Conservation (phyloP, 2,113 vertebrate genomes). For the Syngnathus scovelli region DNA sequence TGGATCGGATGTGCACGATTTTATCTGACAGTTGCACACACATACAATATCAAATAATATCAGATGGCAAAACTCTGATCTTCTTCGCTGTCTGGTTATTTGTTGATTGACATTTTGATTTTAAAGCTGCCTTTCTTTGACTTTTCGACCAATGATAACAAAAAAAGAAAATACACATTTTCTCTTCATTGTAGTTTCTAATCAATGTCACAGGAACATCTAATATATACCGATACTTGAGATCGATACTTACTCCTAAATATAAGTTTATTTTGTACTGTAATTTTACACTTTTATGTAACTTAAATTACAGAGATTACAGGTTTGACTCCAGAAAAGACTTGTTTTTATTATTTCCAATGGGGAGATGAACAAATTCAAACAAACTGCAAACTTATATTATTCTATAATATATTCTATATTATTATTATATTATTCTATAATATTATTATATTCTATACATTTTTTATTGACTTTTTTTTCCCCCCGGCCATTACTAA, state of each 20-base stretch:
- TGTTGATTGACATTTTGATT: slow-evolving; percentile 57
- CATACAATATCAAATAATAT: slow-evolving; percentile 32
- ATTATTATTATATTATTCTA: too few relatives aligned
- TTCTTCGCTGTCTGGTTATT: slow-evolving; percentile 31
- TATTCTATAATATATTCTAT: too few relatives aligned
- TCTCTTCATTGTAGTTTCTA: not conserved
- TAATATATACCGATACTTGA: not conserved
- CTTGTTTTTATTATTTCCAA: not conserved
- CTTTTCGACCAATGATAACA: slow-evolving; percentile 25
- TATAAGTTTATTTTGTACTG: not conserved
- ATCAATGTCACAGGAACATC: not conserved
- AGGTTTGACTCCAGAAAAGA: not conserved
- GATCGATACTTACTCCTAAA: not conserved
- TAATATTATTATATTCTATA: too few relatives aligned
- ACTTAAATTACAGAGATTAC: not conserved
- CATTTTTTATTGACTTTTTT: not conserved
- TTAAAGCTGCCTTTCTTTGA: slow-evolving; percentile 49
- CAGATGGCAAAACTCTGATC: slow-evolving; percentile 37
- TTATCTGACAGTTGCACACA: slow-evolving; percentile 55
- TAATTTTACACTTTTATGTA: not conserved
- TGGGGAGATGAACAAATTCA: not conserved
- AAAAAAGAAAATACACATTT: not conserved
- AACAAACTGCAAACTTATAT: not conserved
- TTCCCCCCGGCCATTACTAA: not conserved
- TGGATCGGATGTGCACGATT: slow-evolving; percentile 44